Evolutionary conservation across 2,888 invertebrate genomes (phyloP).

Genomic region (Idaea biselata): DNA sequence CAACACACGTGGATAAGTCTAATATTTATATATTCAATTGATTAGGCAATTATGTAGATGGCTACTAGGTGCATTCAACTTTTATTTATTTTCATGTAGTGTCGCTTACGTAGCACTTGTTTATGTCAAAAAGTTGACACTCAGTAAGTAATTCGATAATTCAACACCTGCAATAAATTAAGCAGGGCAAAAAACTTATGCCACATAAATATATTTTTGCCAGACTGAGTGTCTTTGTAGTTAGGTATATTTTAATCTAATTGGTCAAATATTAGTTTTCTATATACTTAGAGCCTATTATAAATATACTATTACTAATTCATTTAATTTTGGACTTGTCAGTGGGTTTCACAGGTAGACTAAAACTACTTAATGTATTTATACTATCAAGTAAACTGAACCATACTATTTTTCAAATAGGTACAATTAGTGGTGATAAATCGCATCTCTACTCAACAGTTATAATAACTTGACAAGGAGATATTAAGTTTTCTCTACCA

Average conservation of each 20-base stretch:
- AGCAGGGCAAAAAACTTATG: slow-evolving; percentile 13
- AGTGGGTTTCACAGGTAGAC: no score
- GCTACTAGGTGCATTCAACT: not conserved
- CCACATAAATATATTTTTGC: slow-evolving; percentile 15
- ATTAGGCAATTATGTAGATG: not conserved
- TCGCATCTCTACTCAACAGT: no score
- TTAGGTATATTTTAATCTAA: slow-evolving; percentile 10
- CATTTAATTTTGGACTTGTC: no score
- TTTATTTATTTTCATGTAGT: not conserved
- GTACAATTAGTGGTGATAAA: no score
- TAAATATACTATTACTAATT: no score
- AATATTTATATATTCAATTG: not conserved
- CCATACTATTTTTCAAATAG: no score
- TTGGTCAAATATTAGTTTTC: no score
- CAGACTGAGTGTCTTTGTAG: slow-evolving; percentile 27
- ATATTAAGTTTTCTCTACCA: not conserved
- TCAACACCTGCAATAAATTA: slow-evolving; percentile 25
- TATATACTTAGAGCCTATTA: no score
- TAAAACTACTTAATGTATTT: no score
- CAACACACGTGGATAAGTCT: no score
- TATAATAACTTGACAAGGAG: not conserved
- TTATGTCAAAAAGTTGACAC: slow-evolving; percentile 33
- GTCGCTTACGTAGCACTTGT: slow-evolving; percentile 6
- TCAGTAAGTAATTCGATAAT: slow-evolving; percentile 30
- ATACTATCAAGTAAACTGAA: no score